A percentile compares a stretch with the other conserved stretches of the same genome.
Evolutionary conservation across 2,888 invertebrate species (phyloP).

Genomic region (Napeogenes sylphis): DNA sequence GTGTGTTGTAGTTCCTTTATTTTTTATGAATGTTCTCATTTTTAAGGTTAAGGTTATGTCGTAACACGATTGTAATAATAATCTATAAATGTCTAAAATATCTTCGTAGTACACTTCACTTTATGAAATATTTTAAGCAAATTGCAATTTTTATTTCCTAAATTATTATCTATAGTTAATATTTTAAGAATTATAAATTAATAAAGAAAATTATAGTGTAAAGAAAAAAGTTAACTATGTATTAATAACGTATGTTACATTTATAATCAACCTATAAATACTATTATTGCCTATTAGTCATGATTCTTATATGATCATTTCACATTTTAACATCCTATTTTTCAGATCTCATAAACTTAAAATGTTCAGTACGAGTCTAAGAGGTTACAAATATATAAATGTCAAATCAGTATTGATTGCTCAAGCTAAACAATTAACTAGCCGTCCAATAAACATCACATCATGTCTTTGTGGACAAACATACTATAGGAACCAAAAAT

Average conservation of each 20-base stretch:
- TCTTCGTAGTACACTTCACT: no score
- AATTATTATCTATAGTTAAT: not conserved
- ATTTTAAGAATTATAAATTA: no score
- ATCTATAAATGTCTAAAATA: no score
- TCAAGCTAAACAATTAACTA: slow-evolving; percentile 10
- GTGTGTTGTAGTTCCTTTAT: not conserved
- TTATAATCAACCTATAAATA: no score
- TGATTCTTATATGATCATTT: not conserved
- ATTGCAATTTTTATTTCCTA: not conserved
- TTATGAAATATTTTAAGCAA: not conserved
- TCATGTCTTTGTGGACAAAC: slow-evolving; percentile 18
- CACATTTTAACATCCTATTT: not conserved
- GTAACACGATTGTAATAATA: slow-evolving; percentile 7
- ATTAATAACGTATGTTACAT: no score
- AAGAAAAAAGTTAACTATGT: no score
- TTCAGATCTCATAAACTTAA: slow-evolving; percentile 13
- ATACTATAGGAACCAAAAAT: slow-evolving; percentile 25
- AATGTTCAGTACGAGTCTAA: slow-evolving; percentile 18
- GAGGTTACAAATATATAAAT: slow-evolving; percentile 11
- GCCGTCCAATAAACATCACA: not conserved
- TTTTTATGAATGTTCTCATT: slow-evolving; percentile 8
- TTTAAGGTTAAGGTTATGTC: slow-evolving; percentile 18
- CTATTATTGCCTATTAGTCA: no score
- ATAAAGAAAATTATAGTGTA: no score
- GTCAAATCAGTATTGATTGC: slow-evolving; percentile 16